A percentile compares a stretch with the other conserved stretches of the same genome.
These are phyloP conservation scores for Dallia pectoralis DNA, from an alignment of 2,797 vertebrate genomes.

Conservation along the genomic window DNA sequence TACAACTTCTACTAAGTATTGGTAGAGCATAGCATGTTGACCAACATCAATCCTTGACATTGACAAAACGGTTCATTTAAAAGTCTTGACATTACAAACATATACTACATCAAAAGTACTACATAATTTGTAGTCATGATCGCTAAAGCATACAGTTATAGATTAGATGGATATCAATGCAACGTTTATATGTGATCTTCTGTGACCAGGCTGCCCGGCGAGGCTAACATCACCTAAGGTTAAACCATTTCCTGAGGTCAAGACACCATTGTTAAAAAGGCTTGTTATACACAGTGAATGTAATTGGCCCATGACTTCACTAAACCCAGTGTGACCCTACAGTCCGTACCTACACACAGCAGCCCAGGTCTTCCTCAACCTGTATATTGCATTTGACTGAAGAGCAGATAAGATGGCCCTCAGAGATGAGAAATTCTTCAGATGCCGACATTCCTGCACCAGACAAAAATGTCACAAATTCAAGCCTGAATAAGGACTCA, in stretches of 20 bases:
- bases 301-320: not conserved
- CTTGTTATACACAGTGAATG: not conserved
- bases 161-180: too few relatives aligned
- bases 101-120: not conserved
- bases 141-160: too few relatives aligned
- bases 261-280: conserved; percentile 35
- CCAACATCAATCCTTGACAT: conserved; percentile 12
- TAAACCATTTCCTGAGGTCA: conserved; percentile 31
- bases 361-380: conserved; percentile 83
- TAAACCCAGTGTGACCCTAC: not conserved
- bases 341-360: conserved; percentile 62
- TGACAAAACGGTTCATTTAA: conserved; percentile 17
- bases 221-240: not conserved
- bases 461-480: not conserved
- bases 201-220: too few relatives aligned
- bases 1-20: not conserved
- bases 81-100: not conserved
- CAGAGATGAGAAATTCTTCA: conserved; percentile 85
- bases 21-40: not conserved
- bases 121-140: too few relatives aligned
- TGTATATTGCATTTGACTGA: conserved; percentile 81
- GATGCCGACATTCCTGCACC: conserved; percentile 72
- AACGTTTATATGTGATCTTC: too few relatives aligned
- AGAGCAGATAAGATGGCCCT: conserved; percentile 83
- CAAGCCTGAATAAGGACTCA: not conserved